Percentiles rank a stretch among this genome's conserved stretches.
phyloP scores from a whole-genome alignment of 2,888 invertebrate genomes.

The Amiota communis region DNA sequence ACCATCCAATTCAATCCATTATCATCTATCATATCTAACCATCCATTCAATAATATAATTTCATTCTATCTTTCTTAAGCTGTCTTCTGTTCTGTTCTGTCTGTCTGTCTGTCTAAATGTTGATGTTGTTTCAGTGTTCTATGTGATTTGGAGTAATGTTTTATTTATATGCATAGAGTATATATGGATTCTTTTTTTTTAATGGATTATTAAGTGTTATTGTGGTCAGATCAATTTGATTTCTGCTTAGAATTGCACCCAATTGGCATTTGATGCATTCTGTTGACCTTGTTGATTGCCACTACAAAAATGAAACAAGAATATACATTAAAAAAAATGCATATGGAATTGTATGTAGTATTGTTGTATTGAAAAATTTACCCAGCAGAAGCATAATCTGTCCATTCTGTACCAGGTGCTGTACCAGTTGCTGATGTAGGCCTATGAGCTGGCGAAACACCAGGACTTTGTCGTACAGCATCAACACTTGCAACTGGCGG shows the following conservation, averaged over 20 bases:
- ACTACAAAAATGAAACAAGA: conserved; percentile 45
- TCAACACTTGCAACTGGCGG: conserved; percentile 79
- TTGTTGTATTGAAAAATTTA: conserved; percentile 54
- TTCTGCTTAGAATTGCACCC: conserved; percentile 72
- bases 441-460: conserved; percentile 83
- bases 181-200: background rate
- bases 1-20: too few species aligned
- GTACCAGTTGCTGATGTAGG: conserved; percentile 64
- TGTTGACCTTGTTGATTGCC: conserved; percentile 60
- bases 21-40: too few species aligned
- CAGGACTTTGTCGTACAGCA: conserved; percentile 69
- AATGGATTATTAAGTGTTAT: too few species aligned
- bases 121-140: too few species aligned
- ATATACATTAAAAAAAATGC: background rate
- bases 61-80: background rate
- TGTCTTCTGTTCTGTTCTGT: background rate
- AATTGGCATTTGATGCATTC: conserved; percentile 71
- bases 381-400: conserved; percentile 85
- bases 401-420: conserved; percentile 80
- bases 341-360: background rate
- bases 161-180: background rate
- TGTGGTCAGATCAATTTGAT: too few species aligned
- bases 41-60: too few species aligned
- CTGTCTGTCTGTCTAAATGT: too few species aligned
- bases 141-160: background rate